Evolutionary conservation across 92 coral and sea anemone species (phyloP).

Genomic region (Palythoa grandiflora): DNA sequence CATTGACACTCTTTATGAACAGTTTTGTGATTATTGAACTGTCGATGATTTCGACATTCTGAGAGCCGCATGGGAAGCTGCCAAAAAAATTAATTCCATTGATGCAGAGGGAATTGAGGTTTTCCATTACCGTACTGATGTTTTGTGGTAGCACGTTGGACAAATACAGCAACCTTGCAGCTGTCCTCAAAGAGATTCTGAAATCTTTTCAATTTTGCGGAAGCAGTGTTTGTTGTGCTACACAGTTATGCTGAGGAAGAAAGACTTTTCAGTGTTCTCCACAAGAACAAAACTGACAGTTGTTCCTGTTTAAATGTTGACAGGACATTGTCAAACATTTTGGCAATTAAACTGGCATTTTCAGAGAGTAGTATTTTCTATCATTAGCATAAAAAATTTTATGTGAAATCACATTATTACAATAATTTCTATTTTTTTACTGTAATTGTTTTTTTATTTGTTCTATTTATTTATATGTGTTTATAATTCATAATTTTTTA

Average conservation of each 20-base stretch:
- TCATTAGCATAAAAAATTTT: too few species aligned
- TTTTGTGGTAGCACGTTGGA: neutral
- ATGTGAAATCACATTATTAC: too few species aligned
- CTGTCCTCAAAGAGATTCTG: neutral
- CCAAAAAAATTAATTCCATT: neutral
- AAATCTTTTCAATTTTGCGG: neutral
- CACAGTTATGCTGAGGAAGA: neutral
- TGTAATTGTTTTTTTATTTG: too few species aligned
- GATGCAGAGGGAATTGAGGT: constrained; percentile 2
- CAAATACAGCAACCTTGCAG: neutral
- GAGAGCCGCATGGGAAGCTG: neutral
- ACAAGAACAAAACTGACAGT: neutral
- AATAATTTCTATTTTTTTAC: too few species aligned
- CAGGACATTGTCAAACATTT: neutral
- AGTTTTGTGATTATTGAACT: constrained; percentile 24
- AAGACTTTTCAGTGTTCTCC: neutral
- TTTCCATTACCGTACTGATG: neutral
- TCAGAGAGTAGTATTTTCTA: neutral
- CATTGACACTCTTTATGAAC: constrained; percentile 35
- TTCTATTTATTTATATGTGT: too few species aligned
- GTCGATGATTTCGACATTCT: neutral
- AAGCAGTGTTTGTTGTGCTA: neutral
- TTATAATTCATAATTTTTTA: too few species aligned
- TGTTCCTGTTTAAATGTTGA: neutral
- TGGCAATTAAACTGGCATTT: neutral